These are phyloP conservation scores for Scolopax bukidnonensis DNA, from an alignment of 2,797 vertebrate species.

Conservation along the genomic window DNA sequence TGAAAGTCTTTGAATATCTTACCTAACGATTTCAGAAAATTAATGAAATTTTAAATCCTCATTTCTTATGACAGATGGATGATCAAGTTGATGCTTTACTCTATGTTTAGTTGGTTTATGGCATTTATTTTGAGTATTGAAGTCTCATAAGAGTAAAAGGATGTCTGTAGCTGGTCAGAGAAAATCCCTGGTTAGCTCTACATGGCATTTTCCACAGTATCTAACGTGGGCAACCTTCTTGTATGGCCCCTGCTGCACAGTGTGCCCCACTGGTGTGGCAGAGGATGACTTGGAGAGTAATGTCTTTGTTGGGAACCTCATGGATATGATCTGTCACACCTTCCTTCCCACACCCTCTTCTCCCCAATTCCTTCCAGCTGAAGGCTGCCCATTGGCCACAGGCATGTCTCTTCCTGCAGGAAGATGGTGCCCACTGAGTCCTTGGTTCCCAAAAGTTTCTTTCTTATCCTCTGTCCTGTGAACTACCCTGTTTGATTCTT, in stretches of 20 bases:
- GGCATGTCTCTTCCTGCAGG: neutral
- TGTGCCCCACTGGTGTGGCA: neutral
- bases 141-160: neutral
- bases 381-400: neutral
- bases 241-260: neutral
- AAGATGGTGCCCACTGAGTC: neutral
- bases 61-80: neutral
- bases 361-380: neutral
- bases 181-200: neutral
- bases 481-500: neutral
- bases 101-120: neutral
- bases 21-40: neutral
- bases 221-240: accelerated
- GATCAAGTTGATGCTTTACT: neutral
- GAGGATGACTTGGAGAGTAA: neutral
- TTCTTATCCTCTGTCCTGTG: neutral
- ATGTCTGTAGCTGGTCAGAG: neutral
- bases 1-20: slow-evolving; percentile 9
- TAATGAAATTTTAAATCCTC: slow-evolving; percentile 36
- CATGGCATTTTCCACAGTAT: neutral
- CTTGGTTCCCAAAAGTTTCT: neutral
- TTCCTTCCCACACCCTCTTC: accelerated
- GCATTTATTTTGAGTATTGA: neutral
- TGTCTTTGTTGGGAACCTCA: neutral
- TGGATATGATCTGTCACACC: neutral